phyloP scores from a whole-genome alignment of 2,797 vertebrate genomes.

The Dipus sagitta region DNA sequence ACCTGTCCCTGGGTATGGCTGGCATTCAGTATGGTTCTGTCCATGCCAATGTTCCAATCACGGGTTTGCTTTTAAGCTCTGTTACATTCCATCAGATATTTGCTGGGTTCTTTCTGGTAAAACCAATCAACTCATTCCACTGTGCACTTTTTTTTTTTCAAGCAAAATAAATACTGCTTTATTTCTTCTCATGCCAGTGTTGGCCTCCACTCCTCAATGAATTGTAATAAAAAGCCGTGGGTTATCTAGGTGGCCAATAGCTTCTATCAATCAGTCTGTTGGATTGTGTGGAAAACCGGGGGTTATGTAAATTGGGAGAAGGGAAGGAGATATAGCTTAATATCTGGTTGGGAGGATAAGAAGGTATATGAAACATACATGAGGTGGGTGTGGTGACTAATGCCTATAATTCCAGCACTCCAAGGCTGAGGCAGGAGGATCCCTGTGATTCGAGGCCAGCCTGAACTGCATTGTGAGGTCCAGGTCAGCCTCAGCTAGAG shows the following conservation, averaged over 20 bases:
- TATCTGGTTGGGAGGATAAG: not conserved
- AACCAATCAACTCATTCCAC: conserved; percentile 15
- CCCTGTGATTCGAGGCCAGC: too few relatives aligned
- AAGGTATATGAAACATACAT: not conserved
- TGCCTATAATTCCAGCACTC: too few relatives aligned
- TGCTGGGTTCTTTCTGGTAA: conserved; percentile 56
- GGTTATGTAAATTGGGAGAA: not conserved
- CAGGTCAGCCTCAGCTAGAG: too few relatives aligned
- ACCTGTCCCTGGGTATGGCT: not conserved
- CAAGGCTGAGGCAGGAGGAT: too few relatives aligned
- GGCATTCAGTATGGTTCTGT: not conserved
- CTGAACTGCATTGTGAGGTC: too few relatives aligned
- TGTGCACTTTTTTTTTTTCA: not conserved
- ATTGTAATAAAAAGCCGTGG: conserved; percentile 5
- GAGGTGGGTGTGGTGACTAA: too few relatives aligned
- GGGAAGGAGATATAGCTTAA: conserved; percentile 15
- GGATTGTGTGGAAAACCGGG: not conserved
- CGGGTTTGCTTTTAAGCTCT: conserved; percentile 30
- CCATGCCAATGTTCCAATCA: not conserved
- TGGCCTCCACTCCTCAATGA: not conserved
- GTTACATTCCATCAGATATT: conserved; percentile 36
- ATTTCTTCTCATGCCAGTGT: conserved; percentile 12
- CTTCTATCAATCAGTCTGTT: not conserved
- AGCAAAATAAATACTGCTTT: conserved; percentile 39
- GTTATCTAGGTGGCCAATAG: not conserved